These are phyloP conservation scores for Nematostella vectensis DNA, from an alignment of 92 coral and sea anemone species.

Conservation along the genomic window DNA sequence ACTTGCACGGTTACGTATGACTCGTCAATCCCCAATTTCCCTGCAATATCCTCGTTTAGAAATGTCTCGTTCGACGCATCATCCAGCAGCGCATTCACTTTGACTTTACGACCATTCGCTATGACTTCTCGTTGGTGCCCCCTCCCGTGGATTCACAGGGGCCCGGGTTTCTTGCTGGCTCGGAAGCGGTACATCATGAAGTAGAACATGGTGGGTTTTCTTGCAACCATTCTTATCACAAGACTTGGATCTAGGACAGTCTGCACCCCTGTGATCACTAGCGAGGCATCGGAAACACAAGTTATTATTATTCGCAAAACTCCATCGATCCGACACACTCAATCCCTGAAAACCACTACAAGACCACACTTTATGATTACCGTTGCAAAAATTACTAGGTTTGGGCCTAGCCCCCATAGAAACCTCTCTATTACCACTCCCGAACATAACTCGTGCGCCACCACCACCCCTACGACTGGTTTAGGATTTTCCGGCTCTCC, in stretches of 20 bases:
- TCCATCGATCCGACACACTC: constrained; percentile 33
- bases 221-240: background rate
- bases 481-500: background rate
- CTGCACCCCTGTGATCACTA: constrained; percentile 31
- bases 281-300: constrained; percentile 47
- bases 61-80: constrained; percentile 50
- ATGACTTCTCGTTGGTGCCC: constrained; percentile 10
- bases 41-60: constrained; percentile 40
- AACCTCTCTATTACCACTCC: background rate
- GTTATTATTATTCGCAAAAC: constrained; percentile 38
- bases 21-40: constrained; percentile 30
- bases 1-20: constrained; percentile 39
- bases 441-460: background rate
- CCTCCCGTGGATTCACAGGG: constrained; percentile 35
- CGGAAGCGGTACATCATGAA: background rate
- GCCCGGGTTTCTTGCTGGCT: background rate
- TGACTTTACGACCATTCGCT: constrained; percentile 31
- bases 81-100: constrained; percentile 42
- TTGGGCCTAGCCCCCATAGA: background rate
- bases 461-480: background rate
- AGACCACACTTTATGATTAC: constrained; percentile 33
- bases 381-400: constrained; percentile 21
- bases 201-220: background rate
- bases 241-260: constrained; percentile 17
- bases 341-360: constrained; percentile 17